Percentiles rank a stretch among this genome's conserved stretches.
These are phyloP conservation scores for Orchestes rusci DNA, from an alignment of 2,888 invertebrate genomes.

Conservation along the genomic window DNA sequence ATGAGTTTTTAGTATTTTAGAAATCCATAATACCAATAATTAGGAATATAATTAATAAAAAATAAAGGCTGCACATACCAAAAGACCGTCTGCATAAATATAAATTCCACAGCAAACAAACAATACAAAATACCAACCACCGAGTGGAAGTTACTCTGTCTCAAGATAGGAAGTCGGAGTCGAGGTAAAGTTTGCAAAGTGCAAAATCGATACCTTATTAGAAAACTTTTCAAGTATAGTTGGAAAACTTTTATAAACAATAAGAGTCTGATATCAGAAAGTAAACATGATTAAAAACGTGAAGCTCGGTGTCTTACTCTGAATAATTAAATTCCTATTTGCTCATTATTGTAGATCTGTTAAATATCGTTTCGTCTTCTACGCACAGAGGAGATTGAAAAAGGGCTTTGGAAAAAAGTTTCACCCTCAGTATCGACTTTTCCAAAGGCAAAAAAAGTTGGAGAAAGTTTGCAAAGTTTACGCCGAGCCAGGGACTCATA, in stretches of 20 bases:
- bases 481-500: constrained; percentile 35
- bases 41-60: not conserved
- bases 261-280: constrained; percentile 38
- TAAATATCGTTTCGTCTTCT: too few relatives aligned
- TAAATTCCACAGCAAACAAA: constrained; percentile 29
- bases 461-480: constrained; percentile 31
- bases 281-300: constrained; percentile 39
- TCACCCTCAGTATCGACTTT: constrained; percentile 21
- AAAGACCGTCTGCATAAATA: not conserved
- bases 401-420: constrained; percentile 14
- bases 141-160: constrained; percentile 26
- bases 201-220: constrained; percentile 42
- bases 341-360: too few relatives aligned
- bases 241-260: constrained; percentile 42
- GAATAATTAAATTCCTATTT: constrained; percentile 17
- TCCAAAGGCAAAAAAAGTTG: constrained; percentile 29
- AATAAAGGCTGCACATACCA: not conserved
- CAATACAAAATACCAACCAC: constrained; percentile 29
- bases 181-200: constrained; percentile 27
- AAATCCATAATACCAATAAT: too few relatives aligned
- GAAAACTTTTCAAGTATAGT: constrained; percentile 39
- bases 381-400: too few relatives aligned
- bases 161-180: constrained; percentile 24
- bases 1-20: too few relatives aligned
- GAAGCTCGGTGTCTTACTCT: constrained; percentile 10